Evolutionary conservation across 1,140 invertebrate genomes (phyloP).

Genomic region (Ceratitis capitata): DNA sequence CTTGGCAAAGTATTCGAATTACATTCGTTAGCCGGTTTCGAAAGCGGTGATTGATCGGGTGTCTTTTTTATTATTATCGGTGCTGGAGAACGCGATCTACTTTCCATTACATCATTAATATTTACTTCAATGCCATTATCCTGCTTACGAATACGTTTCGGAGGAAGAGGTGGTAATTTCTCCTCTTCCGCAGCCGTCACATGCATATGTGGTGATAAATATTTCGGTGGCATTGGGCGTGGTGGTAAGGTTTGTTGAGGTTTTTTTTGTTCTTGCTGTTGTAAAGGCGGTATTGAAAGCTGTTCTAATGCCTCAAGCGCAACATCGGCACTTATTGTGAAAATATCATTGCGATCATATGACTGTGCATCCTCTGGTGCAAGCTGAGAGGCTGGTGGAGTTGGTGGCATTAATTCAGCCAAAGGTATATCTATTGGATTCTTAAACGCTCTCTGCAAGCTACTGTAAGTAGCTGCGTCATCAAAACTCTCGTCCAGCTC

Average conservation of each 20-base stretch:
- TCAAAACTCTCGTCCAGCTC: constrained; percentile 73
- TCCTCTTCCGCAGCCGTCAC: constrained; percentile 67
- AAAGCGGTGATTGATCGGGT: constrained; percentile 59
- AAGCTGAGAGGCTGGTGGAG: constrained; percentile 58
- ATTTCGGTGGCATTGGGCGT: constrained; percentile 39
- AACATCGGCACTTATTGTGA: constrained; percentile 55
- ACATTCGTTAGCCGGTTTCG: constrained; percentile 55
- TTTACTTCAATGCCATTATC: constrained; percentile 57
- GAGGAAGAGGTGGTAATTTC: constrained; percentile 78
- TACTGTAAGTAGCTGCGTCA: constrained; percentile 82
- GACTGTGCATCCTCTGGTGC: constrained; percentile 54
- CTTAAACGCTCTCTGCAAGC: constrained; percentile 85
- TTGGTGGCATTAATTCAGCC: constrained; percentile 59
- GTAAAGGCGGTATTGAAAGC: constrained; percentile 67
- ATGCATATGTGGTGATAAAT: constrained; percentile 45
- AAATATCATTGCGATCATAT: constrained; percentile 59
- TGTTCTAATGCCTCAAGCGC: constrained; percentile 32
- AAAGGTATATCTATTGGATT: constrained; percentile 76
- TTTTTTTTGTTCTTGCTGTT: constrained; percentile 64
- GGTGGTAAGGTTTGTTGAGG: constrained; percentile 39
- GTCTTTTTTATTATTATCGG: constrained; percentile 58
- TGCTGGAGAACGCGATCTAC: constrained; percentile 54
- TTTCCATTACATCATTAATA: constrained; percentile 44
- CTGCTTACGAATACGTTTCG: constrained; percentile 78
- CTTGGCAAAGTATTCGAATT: constrained; percentile 67